Base-by-base conservation (phyloP, 2,113 vertebrate species). In the Cinclus mexicanus region DNA sequence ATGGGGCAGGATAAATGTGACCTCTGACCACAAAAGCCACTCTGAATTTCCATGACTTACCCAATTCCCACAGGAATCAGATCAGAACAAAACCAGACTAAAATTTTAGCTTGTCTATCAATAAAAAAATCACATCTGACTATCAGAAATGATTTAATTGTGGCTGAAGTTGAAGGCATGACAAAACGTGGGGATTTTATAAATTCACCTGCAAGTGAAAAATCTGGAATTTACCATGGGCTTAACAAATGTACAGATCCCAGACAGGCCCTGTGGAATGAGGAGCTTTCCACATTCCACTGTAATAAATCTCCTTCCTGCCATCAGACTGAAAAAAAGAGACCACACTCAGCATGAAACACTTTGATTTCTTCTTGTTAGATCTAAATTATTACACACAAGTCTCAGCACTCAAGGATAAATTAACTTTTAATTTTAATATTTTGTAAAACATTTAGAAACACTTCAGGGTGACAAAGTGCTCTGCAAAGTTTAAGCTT, bases 351-450 rank as follows among this genome's bases (percentile, higher is more conserved):
- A 77, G 60, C 52, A 57, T 75, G 41, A 65, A 90, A 81, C 24
- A 67, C 74, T 63, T 65, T 3, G 79, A 82, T 70, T 88, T 88
- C 60, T 78, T 74, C 57, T 88, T 69, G 44, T 26, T 80, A 29
- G 31, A 61, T 71, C 53, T 78, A 57, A 88, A 90, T 82, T 87
- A 90, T 92, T 92, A 29, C 91, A 57, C 7, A 17, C 28, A 53
- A 79, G n/a, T 28, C 76, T 37, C 71, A 76, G 83, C 67, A 50
- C 70, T 57, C 52, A 31, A 47, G 49, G 83, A 83, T 67, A 65
- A 65, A 83, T 90, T 41, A 69, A 94, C 53, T 91, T 92, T 76
- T 83, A 55, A 88, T 94, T 93, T 88, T 65, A 92, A 63, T 83
- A 35, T 86, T 91, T 86, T 69, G 92, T 91, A 93, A 91, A 95